A percentile compares a stretch with the other conserved stretches of the same genome.
Conservation (phyloP, 2,797 vertebrate genomes). For the Argentina silus region DNA sequence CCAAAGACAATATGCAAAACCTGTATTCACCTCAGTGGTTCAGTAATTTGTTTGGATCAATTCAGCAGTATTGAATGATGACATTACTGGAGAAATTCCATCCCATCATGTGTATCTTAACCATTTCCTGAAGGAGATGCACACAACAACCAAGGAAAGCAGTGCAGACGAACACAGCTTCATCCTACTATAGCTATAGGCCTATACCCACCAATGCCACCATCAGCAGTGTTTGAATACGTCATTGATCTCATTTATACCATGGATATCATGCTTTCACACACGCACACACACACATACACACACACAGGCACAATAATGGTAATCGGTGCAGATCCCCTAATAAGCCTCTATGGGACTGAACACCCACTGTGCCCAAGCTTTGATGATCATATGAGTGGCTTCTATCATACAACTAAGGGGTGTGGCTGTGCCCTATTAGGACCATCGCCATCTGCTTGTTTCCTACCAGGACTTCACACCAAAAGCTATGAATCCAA, state of each 20-base stretch:
- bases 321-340: background rate
- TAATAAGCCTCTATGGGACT: background rate
- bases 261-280: background rate
- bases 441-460: background rate
- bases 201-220: too few relatives aligned
- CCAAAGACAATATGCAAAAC: too few relatives aligned
- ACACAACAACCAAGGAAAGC: background rate
- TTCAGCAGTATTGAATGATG: too few relatives aligned
- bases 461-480: background rate
- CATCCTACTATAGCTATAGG: background rate
- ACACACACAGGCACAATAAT: background rate
- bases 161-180: background rate
- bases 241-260: background rate
- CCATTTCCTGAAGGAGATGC: too few relatives aligned
- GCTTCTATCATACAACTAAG: background rate
- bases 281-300: background rate
- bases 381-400: background rate
- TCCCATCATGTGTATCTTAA: background rate
- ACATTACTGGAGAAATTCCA: background rate
- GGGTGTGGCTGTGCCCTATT: background rate
- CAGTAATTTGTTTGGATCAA: too few relatives aligned
- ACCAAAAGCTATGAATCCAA: constrained; percentile 1
- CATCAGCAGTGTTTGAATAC: background rate
- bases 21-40: too few relatives aligned
- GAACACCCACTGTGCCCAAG: background rate